phyloP scores from a whole-genome alignment of 2,888 invertebrate genomes.

The Lacanobia oleracea region DNA sequence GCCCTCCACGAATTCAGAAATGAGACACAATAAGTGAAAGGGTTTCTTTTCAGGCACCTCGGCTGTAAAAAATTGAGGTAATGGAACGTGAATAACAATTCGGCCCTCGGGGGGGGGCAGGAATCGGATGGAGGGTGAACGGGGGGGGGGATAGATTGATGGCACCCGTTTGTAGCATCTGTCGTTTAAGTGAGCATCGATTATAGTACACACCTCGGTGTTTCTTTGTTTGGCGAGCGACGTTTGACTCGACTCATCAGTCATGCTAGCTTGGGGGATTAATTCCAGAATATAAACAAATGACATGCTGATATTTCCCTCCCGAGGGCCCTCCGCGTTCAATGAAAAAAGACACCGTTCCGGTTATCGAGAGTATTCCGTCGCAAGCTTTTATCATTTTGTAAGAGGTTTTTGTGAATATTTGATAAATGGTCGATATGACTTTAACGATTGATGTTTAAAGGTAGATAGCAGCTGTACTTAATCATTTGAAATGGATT shows the following conservation, averaged over 20 bases:
- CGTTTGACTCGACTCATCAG: conserved; percentile 84
- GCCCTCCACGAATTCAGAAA: conserved; percentile 83
- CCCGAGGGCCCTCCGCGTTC: conserved; percentile 66
- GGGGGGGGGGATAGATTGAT: conserved; percentile 84
- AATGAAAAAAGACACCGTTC: conserved; percentile 74
- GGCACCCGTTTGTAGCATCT: conserved; percentile 90
- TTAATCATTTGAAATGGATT: conserved; percentile 58
- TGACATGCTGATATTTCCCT: conserved; percentile 82
- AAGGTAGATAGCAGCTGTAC: conserved; percentile 50
- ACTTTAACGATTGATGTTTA: conserved; percentile 66
- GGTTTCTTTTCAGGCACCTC: conserved; percentile 88
- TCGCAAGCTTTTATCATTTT: conserved; percentile 73
- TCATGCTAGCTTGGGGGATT: conserved; percentile 81
- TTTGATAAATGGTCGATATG: conserved; percentile 75
- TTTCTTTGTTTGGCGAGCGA: conserved; percentile 87
- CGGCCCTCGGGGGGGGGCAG: conserved; percentile 78
- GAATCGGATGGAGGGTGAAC: conserved; percentile 66
- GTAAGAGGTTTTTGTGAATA: conserved; percentile 75
- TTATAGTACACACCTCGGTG: conserved; percentile 87
- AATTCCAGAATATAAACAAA: conserved; percentile 86
- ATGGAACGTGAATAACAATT: conserved; percentile 90
- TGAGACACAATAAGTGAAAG: conserved; percentile 88
- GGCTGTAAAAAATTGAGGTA: conserved; percentile 89
- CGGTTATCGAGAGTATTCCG: conserved; percentile 71
- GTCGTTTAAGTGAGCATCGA: conserved; percentile 90